Conservation (phyloP, 2,113 vertebrate species). For the Cyprinus carpio region DNA sequence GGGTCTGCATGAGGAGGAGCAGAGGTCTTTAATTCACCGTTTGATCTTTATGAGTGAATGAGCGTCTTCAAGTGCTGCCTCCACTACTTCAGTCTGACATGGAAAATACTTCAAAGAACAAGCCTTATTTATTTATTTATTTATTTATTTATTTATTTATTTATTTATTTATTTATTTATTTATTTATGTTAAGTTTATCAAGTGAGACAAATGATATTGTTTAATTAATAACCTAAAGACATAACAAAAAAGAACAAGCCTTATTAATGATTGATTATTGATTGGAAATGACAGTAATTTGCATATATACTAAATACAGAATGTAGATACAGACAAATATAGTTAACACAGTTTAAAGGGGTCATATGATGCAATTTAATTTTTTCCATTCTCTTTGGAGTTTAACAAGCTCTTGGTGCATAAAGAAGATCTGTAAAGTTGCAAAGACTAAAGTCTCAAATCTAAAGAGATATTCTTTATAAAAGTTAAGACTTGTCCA, state of each 20-base stretch:
- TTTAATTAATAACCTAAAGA: not conserved
- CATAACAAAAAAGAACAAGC: not conserved
- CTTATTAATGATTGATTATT: not conserved
- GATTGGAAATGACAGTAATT: no score
- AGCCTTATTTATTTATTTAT: not conserved
- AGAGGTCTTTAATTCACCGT: conserved; percentile 44
- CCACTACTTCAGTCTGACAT: conserved; percentile 5
- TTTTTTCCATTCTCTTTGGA: no score
- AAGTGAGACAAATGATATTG: not conserved
- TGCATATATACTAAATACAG: not conserved
- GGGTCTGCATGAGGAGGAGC: conserved; percentile 53
- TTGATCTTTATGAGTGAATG: conserved; percentile 21
- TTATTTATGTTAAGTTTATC: not conserved
- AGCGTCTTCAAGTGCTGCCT: conserved; percentile 5
- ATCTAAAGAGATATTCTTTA: no score
- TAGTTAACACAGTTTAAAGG: not conserved
- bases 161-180: not conserved
- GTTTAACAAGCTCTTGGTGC: no score
- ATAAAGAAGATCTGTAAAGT: no score
- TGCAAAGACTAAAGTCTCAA: no score
- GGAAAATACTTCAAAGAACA: conserved; percentile 15
- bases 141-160: not conserved
- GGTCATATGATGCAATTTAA: no score
- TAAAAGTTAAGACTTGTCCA: no score
- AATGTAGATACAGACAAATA: not conserved